Evolutionary conservation across 2,888 invertebrate species (phyloP), one percentile per base, ranked within the genome.

Genomic region (Parochlus steinenii): DNA sequence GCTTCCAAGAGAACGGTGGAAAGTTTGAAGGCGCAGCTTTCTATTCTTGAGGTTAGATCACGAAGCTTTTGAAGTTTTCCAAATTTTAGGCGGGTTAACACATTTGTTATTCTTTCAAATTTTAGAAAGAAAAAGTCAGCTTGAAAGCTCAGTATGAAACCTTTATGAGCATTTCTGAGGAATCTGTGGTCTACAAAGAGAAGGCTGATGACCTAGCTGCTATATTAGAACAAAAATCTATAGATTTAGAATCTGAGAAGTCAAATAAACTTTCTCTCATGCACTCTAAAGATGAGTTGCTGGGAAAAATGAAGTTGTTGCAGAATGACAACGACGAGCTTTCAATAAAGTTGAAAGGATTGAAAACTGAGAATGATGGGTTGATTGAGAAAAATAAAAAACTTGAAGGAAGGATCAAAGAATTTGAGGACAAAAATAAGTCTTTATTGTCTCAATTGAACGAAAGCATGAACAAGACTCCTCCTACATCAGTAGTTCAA

Each of bases 281-380:
- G n/a, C 33, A 33, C n/a, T 33, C 33, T 5, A 26, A 33, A 19
- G 27, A 26, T 18, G 27, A 33, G 6, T 10, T 33, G 5, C 6
- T 33, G 11, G 14, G 15, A 11, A 33, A 33, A 19, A 33, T 33
- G 33, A 33, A 33, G 14, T 12, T 27, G 2, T 27, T 33, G 18
- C 33, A 33, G 11, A 26, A 33, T 10, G 33, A 33, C 19, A 33
- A 33, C n/a, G 33, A 33, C 15, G 15, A 27, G 11, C 23, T 33
- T 8, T 26, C 27, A 8, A 15, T 33, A 2, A 33, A 33, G 14
- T n/a, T 33, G 4, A 27, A 33, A 14, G 33, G 33, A 12, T 10
- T 33, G 12, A 33, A 33, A 11, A 23, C 18, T 14, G 33, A 33
- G 12, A 33, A 33, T 27, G 33, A 33, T 4, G 10, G 7, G 3